phyloP scores from a whole-genome alignment of 2,113 vertebrate species.

The Trematomus loennbergii region DNA sequence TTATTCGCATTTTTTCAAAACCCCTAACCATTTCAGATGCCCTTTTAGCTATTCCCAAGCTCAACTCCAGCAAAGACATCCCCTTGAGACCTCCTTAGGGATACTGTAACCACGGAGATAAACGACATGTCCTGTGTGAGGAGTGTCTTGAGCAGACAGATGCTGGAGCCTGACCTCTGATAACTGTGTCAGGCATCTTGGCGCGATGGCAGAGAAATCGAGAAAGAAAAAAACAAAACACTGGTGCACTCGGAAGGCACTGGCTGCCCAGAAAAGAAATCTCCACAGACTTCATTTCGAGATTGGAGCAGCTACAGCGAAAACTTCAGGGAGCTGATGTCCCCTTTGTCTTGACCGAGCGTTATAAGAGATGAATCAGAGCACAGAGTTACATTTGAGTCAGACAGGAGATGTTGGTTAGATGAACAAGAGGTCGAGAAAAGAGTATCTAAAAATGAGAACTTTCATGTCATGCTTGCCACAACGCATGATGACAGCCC shows the following conservation, averaged over 20 bases:
- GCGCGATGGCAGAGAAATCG: slow-evolving; percentile 60
- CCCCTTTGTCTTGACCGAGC: slow-evolving; percentile 50
- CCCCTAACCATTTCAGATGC: not conserved
- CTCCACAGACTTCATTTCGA: slow-evolving; percentile 39
- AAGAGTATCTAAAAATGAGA: slow-evolving; percentile 69
- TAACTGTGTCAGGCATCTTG: slow-evolving; percentile 65
- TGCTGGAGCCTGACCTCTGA: slow-evolving; percentile 66
- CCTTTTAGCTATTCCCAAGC: not conserved
- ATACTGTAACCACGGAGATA: slow-evolving; percentile 50
- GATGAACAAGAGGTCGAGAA: slow-evolving; percentile 66
- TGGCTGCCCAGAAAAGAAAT: slow-evolving; percentile 34
- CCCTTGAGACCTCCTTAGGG: slow-evolving; percentile 29
- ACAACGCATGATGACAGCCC: slow-evolving; percentile 53
- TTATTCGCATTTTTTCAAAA: not conserved
- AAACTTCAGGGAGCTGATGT: slow-evolving; percentile 35
- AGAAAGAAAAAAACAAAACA: slow-evolving; percentile 35
- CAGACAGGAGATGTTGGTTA: slow-evolving; percentile 61
- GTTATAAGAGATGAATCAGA: slow-evolving; percentile 56
- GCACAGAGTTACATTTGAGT: slow-evolving; percentile 57
- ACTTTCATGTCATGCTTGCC: slow-evolving; percentile 62
- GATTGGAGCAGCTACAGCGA: slow-evolving; percentile 39
- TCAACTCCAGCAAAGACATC: slow-evolving; percentile 24
- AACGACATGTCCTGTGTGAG: slow-evolving; percentile 42
- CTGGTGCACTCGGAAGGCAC: slow-evolving; percentile 12
- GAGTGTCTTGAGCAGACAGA: slow-evolving; percentile 63